Evolutionary conservation across 2,888 invertebrate genomes (phyloP), one percentile per base, ranked within the genome.

Genomic region (Eupithecia abbreviata): DNA sequence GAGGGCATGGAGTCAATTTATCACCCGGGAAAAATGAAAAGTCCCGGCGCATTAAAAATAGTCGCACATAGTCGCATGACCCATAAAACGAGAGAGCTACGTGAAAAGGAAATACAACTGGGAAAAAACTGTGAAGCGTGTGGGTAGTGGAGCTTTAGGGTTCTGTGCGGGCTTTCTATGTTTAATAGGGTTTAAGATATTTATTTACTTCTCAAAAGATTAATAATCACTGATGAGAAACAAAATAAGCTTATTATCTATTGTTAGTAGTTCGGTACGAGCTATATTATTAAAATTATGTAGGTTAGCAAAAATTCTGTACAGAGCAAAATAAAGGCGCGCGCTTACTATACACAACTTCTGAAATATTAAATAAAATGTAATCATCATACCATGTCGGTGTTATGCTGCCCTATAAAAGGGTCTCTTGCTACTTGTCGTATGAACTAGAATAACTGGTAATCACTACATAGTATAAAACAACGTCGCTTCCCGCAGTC

Each of bases 51-150:
- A 93, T 94, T 94, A 94, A 94, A 95, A 95, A 94, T 94, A 94
- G 94, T 94, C 91, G 90, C 92, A 90, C 92, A 93, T 93, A 93
- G 93, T 93, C 92, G 90, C 90, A 92, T 95, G 94, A 95, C 95
- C 95, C 94, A 94, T 93, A 94, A 94, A 94, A 94, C 92, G 93
- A 89, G 92, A 88, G 91, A 90, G 91, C 91, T 88, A 90, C 89
- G 91, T 91, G 90, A 90, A 94, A 92, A 92, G 92, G 91, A 90
- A 94, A 93, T 89, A 92, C 90, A 91, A 91, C 90, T 86, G 90
- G 89, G 90, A 87, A 88, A 90, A 92, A 92, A 91, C 90, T 88
- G 84, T 77, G 78, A 83, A 82, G 84, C 76, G 76, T 51, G 81
- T 55, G 62, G 41, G 62, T 72, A 78, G 62, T 75, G 67, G 5